Evolutionary conservation across 2,797 vertebrate genomes (phyloP).

Genomic region (Lutjanus campechanus): DNA sequence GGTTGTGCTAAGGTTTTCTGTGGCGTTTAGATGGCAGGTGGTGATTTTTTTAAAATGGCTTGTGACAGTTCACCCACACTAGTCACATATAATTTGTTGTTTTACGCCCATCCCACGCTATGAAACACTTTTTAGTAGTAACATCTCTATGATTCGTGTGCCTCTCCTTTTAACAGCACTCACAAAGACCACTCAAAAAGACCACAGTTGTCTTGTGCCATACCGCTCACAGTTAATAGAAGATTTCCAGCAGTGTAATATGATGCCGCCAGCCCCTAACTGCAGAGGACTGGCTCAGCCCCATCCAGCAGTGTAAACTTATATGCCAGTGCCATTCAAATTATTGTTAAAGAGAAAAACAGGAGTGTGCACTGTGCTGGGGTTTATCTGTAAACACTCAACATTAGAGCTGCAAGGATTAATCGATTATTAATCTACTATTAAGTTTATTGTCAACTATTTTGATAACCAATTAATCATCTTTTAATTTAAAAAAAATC

Average conservation of each 20-base stretch:
- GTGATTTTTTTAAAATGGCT: constrained; percentile 38
- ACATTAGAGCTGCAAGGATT: no score
- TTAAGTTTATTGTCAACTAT: no score
- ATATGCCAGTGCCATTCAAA: constrained; percentile 41
- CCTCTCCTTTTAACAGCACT: constrained; percentile 40
- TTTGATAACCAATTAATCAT: no score
- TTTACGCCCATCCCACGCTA: constrained; percentile 14
- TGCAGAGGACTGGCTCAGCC: constrained; percentile 52
- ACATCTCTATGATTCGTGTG: neutral
- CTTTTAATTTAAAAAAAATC: no score
- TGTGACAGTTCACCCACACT: constrained; percentile 27
- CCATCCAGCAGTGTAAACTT: constrained; percentile 35
- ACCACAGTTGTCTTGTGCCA: constrained; percentile 46
- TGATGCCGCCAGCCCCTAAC: constrained; percentile 53
- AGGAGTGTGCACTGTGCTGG: constrained; percentile 2
- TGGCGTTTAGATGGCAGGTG: constrained; percentile 44
- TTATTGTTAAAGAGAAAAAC: constrained; percentile 55
- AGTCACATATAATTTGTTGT: constrained; percentile 26
- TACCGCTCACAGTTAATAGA: constrained; percentile 63
- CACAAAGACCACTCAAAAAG: constrained; percentile 51
- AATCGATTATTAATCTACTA: no score
- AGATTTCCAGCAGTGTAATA: constrained; percentile 73
- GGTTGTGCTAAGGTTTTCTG: constrained; percentile 30
- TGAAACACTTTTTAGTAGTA: constrained; percentile 24
- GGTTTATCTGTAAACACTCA: no score